Evolutionary conservation across 2,888 invertebrate genomes (phyloP).

Genomic region (Allophyes oxyacanthae): DNA sequence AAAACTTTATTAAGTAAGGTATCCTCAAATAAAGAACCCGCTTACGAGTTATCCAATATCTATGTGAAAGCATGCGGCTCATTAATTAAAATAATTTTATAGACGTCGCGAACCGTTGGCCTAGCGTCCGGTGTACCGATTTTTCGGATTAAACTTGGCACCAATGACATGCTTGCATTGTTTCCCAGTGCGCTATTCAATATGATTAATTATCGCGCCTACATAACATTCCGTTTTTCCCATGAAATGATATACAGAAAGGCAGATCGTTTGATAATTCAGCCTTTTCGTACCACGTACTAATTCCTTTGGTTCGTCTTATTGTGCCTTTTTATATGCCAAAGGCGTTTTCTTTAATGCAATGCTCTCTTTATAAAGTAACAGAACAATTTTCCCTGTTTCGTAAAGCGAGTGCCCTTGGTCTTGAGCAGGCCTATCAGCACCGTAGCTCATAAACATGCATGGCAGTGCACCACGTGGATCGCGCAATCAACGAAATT

Average conservation of each 20-base stretch:
- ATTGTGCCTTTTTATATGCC: too few relatives aligned
- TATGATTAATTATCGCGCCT: too few relatives aligned
- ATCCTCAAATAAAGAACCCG: too few relatives aligned
- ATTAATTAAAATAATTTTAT: neutral
- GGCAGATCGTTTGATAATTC: too few relatives aligned
- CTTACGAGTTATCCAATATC: neutral
- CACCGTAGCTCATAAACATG: slow-evolving; percentile 62
- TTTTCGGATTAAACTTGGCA: slow-evolving; percentile 10
- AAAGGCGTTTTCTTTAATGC: too few relatives aligned
- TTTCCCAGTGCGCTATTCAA: neutral
- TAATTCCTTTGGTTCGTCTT: too few relatives aligned
- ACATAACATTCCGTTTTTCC: too few relatives aligned
- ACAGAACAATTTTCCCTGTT: slow-evolving; percentile 21
- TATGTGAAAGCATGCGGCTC: neutral
- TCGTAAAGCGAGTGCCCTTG: slow-evolving; percentile 36
- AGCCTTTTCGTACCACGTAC: too few relatives aligned
- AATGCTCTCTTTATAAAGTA: neutral
- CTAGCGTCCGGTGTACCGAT: slow-evolving; percentile 22
- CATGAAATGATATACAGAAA: too few relatives aligned
- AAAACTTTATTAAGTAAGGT: too few relatives aligned
- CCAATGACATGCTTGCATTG: slow-evolving; percentile 1
- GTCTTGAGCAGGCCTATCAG: slow-evolving; percentile 33
- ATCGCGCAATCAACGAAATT: slow-evolving; percentile 71
- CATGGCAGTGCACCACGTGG: slow-evolving; percentile 45
- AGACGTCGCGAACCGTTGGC: slow-evolving; percentile 7